phyloP scores from a whole-genome alignment of 2,113 vertebrate species.

The Carlito syrichta region DNA sequence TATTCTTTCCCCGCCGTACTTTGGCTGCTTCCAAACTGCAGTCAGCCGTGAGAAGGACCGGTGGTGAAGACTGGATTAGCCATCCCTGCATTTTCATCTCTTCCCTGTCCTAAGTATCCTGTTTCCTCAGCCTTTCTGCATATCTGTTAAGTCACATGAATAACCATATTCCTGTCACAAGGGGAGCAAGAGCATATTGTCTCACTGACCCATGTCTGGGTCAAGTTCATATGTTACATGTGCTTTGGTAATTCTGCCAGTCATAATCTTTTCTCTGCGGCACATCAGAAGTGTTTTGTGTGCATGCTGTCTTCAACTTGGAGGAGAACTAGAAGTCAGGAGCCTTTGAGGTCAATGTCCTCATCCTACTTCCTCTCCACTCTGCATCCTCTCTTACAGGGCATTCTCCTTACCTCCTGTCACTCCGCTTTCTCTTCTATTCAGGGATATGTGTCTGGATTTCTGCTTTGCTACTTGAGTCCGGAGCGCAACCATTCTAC shows the following conservation, averaged over 20 bases:
- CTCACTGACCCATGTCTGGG: not conserved
- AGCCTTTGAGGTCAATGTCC: not conserved
- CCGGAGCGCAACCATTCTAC: not conserved
- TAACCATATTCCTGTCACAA: not conserved
- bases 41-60: not conserved
- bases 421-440: not conserved
- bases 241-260: not conserved
- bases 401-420: not conserved
- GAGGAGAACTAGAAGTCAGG: not conserved
- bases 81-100: not conserved
- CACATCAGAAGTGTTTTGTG: not conserved
- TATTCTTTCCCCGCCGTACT: not conserved
- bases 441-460: constrained; percentile 57
- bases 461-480: not conserved
- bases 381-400: not conserved
- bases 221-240: not conserved
- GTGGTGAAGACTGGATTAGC: not conserved
- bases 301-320: not conserved
- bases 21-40: not conserved
- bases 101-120: not conserved
- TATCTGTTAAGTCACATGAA: not conserved
- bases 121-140: not conserved
- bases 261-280: not conserved
- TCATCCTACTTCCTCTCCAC: not conserved
- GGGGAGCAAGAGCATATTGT: not conserved